phyloP scores from a whole-genome alignment of 2,797 vertebrate species.

The Eremophila alpestris region DNA sequence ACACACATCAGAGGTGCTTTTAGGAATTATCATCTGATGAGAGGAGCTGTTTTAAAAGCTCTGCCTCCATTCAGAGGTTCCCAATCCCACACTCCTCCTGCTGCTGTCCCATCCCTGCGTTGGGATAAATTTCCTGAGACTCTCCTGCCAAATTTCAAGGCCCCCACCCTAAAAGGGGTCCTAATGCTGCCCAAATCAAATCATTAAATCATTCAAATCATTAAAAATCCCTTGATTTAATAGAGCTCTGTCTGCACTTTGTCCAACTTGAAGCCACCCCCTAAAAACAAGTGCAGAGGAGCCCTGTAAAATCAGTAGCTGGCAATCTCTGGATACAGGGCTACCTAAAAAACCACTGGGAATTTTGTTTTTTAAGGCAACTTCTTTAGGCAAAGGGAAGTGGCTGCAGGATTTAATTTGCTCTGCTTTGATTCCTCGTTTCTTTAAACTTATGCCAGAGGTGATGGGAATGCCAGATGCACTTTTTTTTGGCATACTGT shows the following conservation, averaged over 20 bases:
- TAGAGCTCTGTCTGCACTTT: background rate
- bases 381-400: background rate
- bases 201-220: background rate
- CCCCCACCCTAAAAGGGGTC: background rate
- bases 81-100: background rate
- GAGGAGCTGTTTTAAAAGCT: background rate
- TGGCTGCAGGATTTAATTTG: constrained; percentile 41
- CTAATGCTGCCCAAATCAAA: background rate
- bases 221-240: background rate
- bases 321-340: background rate
- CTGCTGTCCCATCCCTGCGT: background rate
- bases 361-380: background rate
- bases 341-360: background rate
- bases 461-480: constrained; percentile 16
- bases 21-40: background rate
- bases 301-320: background rate
- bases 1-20: constrained; percentile 18
- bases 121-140: accelerated
- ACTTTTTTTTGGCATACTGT: background rate
- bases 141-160: accelerated
- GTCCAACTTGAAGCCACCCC: background rate
- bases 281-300: background rate
- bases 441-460: constrained; percentile 62
- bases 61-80: background rate
- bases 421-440: constrained; percentile 20